Evolutionary conservation across 2,888 invertebrate genomes (phyloP).

Genomic region (Crioceris asparagi): DNA sequence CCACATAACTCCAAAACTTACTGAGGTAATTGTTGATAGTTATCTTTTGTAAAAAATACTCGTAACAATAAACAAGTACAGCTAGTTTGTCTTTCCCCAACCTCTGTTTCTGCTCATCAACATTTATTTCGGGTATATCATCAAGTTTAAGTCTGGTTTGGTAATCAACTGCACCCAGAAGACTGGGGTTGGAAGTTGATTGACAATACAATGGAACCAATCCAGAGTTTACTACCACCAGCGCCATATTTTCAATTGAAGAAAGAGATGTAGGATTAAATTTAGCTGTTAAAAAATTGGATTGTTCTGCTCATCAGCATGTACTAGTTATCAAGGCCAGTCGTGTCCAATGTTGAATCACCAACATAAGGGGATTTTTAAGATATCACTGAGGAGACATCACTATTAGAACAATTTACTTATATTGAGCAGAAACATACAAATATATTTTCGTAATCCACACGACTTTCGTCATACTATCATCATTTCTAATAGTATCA

Average conservation of each 20-base stretch:
- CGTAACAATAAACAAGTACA: background rate
- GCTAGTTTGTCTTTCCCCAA: background rate
- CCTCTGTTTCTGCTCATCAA: background rate
- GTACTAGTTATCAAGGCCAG: background rate
- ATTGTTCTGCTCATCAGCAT: conserved; percentile 1
- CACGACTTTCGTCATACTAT: background rate
- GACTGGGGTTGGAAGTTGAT: background rate
- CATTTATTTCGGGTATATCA: background rate
- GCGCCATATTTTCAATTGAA: background rate
- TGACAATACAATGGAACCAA: background rate
- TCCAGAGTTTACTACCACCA: background rate
- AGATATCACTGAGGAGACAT: background rate
- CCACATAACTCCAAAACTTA: too few relatives aligned
- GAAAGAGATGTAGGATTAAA: background rate
- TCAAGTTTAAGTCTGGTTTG: background rate
- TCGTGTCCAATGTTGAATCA: background rate
- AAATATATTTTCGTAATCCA: too few relatives aligned
- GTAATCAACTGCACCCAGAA: background rate
- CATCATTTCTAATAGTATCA: background rate
- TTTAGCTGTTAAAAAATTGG: background rate
- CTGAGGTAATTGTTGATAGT: too few relatives aligned
- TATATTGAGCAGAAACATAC: background rate
- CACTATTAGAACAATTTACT: background rate
- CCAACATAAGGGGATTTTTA: too few relatives aligned
- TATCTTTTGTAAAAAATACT: too few relatives aligned